phyloP scores from a whole-genome alignment of 2,797 vertebrate species.

The Cynopterus sphinx region DNA sequence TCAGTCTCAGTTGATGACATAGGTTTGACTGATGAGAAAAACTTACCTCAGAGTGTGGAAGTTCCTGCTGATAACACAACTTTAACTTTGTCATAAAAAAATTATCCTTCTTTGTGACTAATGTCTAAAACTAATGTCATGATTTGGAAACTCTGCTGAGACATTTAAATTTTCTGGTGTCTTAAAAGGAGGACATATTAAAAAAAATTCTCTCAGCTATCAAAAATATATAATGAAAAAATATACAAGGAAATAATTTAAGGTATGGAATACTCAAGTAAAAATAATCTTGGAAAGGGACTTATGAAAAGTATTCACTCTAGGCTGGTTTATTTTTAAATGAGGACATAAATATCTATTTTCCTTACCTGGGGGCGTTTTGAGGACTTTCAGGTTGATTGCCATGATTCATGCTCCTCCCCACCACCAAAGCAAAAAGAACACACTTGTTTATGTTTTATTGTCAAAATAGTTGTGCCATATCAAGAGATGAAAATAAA shows the following conservation, averaged over 20 bases:
- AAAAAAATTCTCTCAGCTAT: conserved; percentile 52
- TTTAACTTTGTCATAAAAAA: conserved; percentile 33
- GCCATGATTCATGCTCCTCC: background rate
- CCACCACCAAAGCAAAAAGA: background rate
- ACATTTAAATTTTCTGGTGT: background rate
- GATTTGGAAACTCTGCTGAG: conserved; percentile 53
- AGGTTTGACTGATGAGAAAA: background rate
- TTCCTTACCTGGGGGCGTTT: background rate
- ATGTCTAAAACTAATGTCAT: background rate
- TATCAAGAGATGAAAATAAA: conserved; percentile 25
- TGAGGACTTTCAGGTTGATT: background rate
- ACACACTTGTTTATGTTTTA: background rate
- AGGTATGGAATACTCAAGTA: background rate
- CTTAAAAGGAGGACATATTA: background rate
- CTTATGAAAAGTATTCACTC: background rate
- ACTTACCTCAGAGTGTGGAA: background rate
- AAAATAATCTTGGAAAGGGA: background rate
- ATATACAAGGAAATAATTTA: conserved; percentile 1
- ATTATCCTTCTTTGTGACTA: conserved; percentile 10
- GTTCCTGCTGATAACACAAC: background rate
- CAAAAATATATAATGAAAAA: conserved; percentile 46
- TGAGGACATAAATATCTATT: background rate
- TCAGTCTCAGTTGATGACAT: background rate
- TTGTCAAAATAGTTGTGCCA: background rate
- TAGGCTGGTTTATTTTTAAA: background rate